A percentile compares a stretch with the other conserved stretches of the same genome.
Conservation (phyloP, 2,888 invertebrate genomes). For the Chalcosyrphus nemorum region DNA sequence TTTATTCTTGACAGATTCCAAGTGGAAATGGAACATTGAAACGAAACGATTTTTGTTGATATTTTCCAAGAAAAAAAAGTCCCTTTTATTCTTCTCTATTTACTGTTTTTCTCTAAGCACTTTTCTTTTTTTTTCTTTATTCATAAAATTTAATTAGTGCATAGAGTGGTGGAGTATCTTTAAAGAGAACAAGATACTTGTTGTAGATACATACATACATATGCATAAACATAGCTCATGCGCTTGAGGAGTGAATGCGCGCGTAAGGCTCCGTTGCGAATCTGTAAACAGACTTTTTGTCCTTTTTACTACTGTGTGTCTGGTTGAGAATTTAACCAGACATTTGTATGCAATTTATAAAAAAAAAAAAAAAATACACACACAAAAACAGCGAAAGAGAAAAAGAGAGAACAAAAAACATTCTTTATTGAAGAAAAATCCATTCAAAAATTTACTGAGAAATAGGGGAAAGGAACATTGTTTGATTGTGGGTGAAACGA, state of each 20-base stretch:
- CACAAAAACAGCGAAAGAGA: too few relatives aligned
- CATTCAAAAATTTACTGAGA: conserved; percentile 21
- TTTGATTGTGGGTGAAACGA: neutral
- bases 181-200: neutral
- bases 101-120: neutral
- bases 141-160: conserved; percentile 36
- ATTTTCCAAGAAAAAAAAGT: neutral
- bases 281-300: conserved; percentile 12
- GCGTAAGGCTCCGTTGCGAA: conserved; percentile 4
- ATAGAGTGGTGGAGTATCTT: too few relatives aligned
- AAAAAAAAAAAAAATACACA: neutral
- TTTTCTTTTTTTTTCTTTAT: conserved; percentile 10
- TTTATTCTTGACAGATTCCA: neutral
- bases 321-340: neutral
- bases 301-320: neutral
- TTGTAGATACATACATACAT: conserved; percentile 48
- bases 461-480: neutral
- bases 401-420: conserved; percentile 2
- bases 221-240: conserved; percentile 30
- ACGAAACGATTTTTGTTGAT: neutral
- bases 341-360: neutral
- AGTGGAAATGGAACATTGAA: neutral
- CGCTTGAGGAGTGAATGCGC: conserved; percentile 56
- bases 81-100: neutral
- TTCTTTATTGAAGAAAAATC: conserved; percentile 3